Conservation (phyloP, 2,113 vertebrate genomes). For the Elanus axillaris region DNA sequence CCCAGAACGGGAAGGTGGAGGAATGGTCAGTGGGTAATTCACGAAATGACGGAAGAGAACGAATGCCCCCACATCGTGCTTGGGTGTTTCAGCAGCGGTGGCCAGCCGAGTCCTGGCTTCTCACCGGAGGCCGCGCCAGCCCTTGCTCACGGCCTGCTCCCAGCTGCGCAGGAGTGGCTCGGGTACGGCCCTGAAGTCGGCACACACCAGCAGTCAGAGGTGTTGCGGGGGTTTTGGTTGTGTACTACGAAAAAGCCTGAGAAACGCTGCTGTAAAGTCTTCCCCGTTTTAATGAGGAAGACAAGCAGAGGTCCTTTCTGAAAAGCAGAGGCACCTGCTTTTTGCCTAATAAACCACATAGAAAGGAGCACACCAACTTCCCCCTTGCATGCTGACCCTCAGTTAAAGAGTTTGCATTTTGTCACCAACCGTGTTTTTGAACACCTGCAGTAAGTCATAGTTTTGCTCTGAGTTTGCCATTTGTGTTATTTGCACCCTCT, state of each 20-base stretch:
- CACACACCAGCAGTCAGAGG: rapidly evolving
- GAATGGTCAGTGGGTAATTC: too few species aligned
- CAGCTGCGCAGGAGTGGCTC: rapidly evolving
- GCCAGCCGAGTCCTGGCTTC: background rate
- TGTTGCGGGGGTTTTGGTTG: rapidly evolving
- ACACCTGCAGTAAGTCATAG: background rate
- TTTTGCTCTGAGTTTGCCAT: background rate
- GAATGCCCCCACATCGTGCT: rapidly evolving
- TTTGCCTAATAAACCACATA: background rate
- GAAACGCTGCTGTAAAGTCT: background rate
- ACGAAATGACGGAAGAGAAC: rapidly evolving
- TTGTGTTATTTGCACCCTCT: background rate
- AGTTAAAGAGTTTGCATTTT: background rate
- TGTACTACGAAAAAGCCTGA: rapidly evolving
- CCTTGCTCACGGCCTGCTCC: rapidly evolving
- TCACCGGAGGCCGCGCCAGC: rapidly evolving
- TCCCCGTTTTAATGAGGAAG: background rate
- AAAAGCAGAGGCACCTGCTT: background rate
- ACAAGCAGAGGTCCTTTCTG: background rate
- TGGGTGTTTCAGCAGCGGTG: rapidly evolving
- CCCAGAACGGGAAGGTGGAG: background rate
- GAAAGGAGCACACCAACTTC: background rate
- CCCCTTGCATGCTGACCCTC: rapidly evolving
- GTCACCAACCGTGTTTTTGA: background rate
- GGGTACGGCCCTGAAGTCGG: rapidly evolving